These are phyloP conservation scores for Agapornis canus DNA, from an alignment of 2,797 vertebrate genomes.

Conservation along the genomic window DNA sequence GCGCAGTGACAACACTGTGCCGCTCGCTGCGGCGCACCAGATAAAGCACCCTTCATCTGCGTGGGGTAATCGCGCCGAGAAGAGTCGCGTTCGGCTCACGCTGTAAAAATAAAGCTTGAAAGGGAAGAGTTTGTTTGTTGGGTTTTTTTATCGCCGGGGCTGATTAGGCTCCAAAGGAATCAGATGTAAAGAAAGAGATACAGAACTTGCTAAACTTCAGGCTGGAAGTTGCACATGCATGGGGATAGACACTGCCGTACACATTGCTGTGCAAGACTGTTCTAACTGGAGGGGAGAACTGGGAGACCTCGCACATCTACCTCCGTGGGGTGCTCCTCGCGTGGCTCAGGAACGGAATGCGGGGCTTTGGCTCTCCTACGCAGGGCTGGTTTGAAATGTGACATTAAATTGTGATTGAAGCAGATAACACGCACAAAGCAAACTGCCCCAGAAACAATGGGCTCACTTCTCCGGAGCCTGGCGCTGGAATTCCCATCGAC, in stretches of 20 bases:
- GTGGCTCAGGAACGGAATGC: background rate
- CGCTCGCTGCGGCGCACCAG: constrained; percentile 24
- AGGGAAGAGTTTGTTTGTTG: constrained; percentile 44
- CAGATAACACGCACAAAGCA: constrained; percentile 6
- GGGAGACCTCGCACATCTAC: background rate
- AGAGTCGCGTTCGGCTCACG: background rate
- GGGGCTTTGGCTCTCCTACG: background rate
- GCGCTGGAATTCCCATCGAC: constrained; percentile 17
- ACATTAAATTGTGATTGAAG: constrained; percentile 45
- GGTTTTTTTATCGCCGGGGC: background rate
- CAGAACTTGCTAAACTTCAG: constrained; percentile 1
- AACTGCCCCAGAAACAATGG: constrained; percentile 45
- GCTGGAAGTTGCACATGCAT: background rate
- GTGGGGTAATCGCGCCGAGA: constrained; percentile 43
- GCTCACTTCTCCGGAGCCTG: constrained; percentile 3
- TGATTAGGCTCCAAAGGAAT: constrained; percentile 36
- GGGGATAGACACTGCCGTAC: background rate
- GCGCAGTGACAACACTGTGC: constrained; percentile 50
- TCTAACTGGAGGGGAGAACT: background rate
- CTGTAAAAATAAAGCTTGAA: constrained; percentile 61
- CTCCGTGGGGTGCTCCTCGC: background rate
- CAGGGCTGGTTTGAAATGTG: background rate
- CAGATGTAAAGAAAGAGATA: constrained; percentile 25
- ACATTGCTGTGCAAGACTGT: background rate
- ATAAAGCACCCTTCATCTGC: constrained; percentile 43